These are phyloP conservation scores for Chelonus formosanus DNA, from an alignment of 2,888 invertebrate genomes.

Conservation along the genomic window DNA sequence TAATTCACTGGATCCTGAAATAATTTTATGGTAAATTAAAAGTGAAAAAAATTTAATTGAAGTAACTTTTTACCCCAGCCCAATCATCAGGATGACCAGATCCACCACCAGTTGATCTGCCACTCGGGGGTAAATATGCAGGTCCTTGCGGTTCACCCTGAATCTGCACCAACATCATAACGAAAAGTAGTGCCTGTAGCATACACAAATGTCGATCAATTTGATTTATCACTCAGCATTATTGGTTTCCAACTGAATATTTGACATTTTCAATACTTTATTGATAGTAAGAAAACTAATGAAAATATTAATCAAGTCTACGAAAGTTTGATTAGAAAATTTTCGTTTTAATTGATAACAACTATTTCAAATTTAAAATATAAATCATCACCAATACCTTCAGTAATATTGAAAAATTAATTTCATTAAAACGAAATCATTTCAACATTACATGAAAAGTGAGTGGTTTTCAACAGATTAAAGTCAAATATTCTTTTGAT, in stretches of 20 bases:
- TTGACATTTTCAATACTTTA: not conserved
- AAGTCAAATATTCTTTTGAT: slow-evolving; percentile 5
- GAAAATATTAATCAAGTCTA: no score
- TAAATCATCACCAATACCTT: no score
- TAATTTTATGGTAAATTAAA: not conserved
- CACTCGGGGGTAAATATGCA: slow-evolving; percentile 69
- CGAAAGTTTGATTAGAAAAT: no score
- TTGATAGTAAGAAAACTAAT: not conserved
- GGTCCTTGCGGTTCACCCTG: slow-evolving; percentile 65
- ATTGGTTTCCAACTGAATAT: slow-evolving; percentile 14
- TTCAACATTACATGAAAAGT: not conserved
- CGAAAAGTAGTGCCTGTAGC: slow-evolving; percentile 47
- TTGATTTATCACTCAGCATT: slow-evolving; percentile 23
- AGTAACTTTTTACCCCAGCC: slow-evolving; percentile 57
- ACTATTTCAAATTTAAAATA: no score
- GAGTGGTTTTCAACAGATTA: slow-evolving; percentile 1
- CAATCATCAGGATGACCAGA: slow-evolving; percentile 63
- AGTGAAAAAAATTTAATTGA: slow-evolving; percentile 1
- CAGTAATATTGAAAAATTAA: not conserved
- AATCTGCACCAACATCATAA: slow-evolving; percentile 62
- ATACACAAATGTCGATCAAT: slow-evolving; percentile 34
- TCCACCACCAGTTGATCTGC: slow-evolving; percentile 41
- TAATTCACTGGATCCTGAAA: slow-evolving; percentile 72
- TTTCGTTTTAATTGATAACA: no score
- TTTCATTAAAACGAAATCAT: not conserved